Conservation (phyloP, 2,888 invertebrate species). For the Rhingia campestris region DNA sequence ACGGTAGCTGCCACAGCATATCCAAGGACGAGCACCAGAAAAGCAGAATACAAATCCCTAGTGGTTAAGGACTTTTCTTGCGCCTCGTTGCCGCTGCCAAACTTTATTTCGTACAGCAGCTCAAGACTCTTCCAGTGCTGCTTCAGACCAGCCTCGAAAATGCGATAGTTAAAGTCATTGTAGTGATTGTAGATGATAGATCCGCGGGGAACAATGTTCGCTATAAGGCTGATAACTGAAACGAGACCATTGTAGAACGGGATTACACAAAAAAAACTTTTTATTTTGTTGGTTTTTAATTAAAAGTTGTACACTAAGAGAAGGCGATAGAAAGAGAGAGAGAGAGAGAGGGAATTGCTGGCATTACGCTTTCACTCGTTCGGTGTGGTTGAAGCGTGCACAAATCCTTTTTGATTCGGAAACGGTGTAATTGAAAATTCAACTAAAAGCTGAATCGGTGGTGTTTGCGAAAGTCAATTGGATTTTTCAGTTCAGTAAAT, state of each 20-base stretch:
- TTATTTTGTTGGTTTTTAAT: conserved; percentile 74
- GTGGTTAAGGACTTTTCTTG: conserved; percentile 54
- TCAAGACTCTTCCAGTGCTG: conserved; percentile 63
- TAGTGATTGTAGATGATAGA: conserved; percentile 71
- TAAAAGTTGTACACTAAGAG: conserved; percentile 57
- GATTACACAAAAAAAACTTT: conserved; percentile 33
- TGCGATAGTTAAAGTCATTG: conserved; percentile 69
- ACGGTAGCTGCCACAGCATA: conserved; percentile 46
- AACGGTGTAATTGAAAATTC: conserved; percentile 67
- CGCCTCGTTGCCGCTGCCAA: conserved; percentile 47
- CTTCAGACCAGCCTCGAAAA: conserved; percentile 66
- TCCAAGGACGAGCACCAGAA: conserved; percentile 62
- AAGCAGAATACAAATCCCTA: conserved; percentile 65
- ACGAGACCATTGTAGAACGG: conserved; percentile 7
- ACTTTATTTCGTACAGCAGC: conserved; percentile 58
- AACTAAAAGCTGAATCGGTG: conserved; percentile 59
- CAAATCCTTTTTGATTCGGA: conserved; percentile 61
- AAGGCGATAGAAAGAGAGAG: neutral
- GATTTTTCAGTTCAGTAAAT: conserved; percentile 66
- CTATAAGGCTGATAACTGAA: conserved; percentile 66
- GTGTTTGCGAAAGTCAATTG: conserved; percentile 68
- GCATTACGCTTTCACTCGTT: neutral
- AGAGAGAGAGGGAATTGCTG: neutral
- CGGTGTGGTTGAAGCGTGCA: conserved; percentile 27
- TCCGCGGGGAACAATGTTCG: conserved; percentile 67